Percentiles rank a stretch among this genome's conserved stretches.
Evolutionary conservation across 2,113 vertebrate genomes (phyloP).

Genomic region (Semicossyphus pulcher): DNA sequence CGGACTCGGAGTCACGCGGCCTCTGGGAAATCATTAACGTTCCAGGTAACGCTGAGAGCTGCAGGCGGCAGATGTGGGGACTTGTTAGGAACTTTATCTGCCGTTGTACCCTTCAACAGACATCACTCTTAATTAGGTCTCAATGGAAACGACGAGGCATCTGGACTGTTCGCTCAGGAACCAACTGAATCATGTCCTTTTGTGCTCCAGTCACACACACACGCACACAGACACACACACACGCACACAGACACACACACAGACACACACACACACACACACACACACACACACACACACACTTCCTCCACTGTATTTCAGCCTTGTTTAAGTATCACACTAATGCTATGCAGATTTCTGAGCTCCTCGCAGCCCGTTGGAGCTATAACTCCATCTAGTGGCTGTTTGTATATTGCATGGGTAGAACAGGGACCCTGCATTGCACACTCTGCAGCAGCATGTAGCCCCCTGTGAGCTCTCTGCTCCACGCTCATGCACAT

Average conservation of each 20-base stretch:
- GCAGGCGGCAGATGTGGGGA: constrained; percentile 63
- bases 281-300: constrained; percentile 13
- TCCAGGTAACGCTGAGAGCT: constrained; percentile 55
- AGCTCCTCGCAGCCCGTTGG: constrained; percentile 38
- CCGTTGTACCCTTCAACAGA: constrained; percentile 67
- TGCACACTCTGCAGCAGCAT: constrained; percentile 37
- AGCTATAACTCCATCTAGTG: constrained; percentile 75
- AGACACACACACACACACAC: no score
- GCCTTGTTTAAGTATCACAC: constrained; percentile 26
- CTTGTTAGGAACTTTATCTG: constrained; percentile 74
- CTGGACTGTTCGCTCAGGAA: constrained; percentile 67
- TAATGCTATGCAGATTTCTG: constrained; percentile 3
- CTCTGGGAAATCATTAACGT: constrained; percentile 65
- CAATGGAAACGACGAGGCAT: constrained; percentile 60
- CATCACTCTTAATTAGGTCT: constrained; percentile 78
- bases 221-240: neutral
- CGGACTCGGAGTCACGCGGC: constrained; percentile 31
- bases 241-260: constrained; percentile 10
- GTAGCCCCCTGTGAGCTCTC: constrained; percentile 7
- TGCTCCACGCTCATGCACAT: constrained; percentile 13
- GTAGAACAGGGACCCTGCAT: constrained; percentile 29
- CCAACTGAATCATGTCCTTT: constrained; percentile 54
- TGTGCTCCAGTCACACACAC: neutral
- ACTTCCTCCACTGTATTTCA: constrained; percentile 11
- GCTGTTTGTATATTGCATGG: constrained; percentile 12